Conservation (phyloP, 2,888 invertebrate genomes). For the Cerastis leucographa region DNA sequence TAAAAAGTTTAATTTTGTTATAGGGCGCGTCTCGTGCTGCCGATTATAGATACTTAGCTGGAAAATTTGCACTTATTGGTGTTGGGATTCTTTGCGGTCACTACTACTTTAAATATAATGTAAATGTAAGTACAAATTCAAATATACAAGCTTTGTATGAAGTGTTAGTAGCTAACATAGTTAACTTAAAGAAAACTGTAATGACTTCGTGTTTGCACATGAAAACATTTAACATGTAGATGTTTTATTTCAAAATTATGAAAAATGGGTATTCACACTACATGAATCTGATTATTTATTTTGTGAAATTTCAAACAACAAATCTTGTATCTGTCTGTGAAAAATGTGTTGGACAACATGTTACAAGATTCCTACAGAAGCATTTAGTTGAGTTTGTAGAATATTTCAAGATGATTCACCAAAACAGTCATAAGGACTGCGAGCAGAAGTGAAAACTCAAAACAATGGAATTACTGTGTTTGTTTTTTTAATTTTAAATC, state of each 20-base stretch:
- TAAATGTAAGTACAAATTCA: conserved; percentile 91
- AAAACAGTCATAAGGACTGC: too few relatives aligned
- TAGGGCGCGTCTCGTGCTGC: conserved; percentile 91
- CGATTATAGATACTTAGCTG: conserved; percentile 91
- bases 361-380: too few relatives aligned
- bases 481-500: too few relatives aligned
- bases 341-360: too few relatives aligned
- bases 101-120: conserved; percentile 96
- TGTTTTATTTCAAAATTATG: not conserved
- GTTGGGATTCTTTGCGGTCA: conserved; percentile 88
- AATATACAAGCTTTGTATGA: not conserved
- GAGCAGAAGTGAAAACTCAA: too few relatives aligned
- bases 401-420: too few relatives aligned
- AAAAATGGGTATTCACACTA: not conserved
- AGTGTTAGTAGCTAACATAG: not conserved
- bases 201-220: not conserved
- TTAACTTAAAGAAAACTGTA: not conserved
- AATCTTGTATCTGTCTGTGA: too few relatives aligned
- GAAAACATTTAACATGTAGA: not conserved
- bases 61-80: conserved; percentile 90
- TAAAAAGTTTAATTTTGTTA: conserved; percentile 64
- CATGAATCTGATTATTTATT: not conserved
- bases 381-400: too few relatives aligned
- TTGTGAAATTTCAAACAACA: too few relatives aligned
- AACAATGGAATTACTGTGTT: too few relatives aligned